These are phyloP conservation scores for Sipha flava DNA, from an alignment of 1,140 invertebrate species.

Conservation along the genomic window DNA sequence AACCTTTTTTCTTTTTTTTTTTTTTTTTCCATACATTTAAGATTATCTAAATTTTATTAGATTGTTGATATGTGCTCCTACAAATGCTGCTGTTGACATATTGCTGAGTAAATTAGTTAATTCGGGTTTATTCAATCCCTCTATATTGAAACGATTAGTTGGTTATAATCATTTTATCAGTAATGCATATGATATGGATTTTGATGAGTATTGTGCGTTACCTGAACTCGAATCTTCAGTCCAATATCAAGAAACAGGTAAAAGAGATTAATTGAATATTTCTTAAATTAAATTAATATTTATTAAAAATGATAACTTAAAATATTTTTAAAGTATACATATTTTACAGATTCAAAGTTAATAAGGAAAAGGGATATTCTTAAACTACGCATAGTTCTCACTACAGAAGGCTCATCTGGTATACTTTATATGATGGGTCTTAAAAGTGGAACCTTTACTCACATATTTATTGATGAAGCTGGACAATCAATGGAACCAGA, in stretches of 20 bases:
- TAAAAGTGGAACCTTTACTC: conserved; percentile 68
- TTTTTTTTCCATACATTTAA: too few relatives aligned
- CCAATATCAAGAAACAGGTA: not conserved
- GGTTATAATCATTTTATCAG: conserved; percentile 11
- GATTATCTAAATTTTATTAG: not conserved
- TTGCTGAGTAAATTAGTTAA: not conserved
- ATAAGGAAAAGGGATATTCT: not conserved
- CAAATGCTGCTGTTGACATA: conserved; percentile 8
- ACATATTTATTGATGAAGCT: conserved; percentile 82
- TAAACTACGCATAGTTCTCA: not conserved
- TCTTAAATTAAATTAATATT: not conserved
- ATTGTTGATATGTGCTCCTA: conserved; percentile 15
- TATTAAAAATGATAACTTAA: not conserved
- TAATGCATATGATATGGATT: not conserved
- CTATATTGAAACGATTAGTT: not conserved
- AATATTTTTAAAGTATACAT: not conserved
- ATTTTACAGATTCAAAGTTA: not conserved
- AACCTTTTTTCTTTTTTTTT: too few relatives aligned
- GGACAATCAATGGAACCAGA: conserved; percentile 87
- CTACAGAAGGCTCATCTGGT: conserved; percentile 49
- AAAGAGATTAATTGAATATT: not conserved
- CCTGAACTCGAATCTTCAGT: not conserved
- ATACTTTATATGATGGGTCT: conserved; percentile 58
- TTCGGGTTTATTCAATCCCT: not conserved
- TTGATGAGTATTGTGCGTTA: conserved; percentile 1